These are phyloP conservation scores for Sminthurides aquaticus DNA, from an alignment of 2,888 invertebrate species.

Conservation along the genomic window DNA sequence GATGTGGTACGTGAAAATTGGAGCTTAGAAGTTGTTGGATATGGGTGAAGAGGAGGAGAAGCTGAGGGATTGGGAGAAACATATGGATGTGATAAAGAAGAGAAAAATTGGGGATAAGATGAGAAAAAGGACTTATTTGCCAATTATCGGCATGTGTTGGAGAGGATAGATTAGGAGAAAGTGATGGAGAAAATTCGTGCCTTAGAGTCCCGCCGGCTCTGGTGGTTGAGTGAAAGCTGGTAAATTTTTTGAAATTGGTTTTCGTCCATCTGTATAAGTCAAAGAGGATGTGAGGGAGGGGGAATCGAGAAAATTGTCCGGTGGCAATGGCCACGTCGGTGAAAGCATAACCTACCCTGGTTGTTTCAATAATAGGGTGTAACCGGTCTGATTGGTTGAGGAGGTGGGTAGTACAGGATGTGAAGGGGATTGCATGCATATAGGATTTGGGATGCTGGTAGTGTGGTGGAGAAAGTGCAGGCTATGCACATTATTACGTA, in stretches of 20 bases:
- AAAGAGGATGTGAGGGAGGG: slow-evolving; percentile 7
- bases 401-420: too few relatives aligned
- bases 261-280: slow-evolving; percentile 29
- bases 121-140: slow-evolving; percentile 36
- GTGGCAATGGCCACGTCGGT: too few relatives aligned
- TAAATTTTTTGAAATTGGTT: slow-evolving; percentile 39
- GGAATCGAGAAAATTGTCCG: too few relatives aligned
- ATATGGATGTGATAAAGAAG: slow-evolving; percentile 25
- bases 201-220: slow-evolving; percentile 16
- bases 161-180: slow-evolving; percentile 8
- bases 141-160: slow-evolving; percentile 40
- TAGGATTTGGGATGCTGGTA: too few relatives aligned
- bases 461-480: background rate
- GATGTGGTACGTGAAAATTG: too few relatives aligned
- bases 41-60: too few relatives aligned
- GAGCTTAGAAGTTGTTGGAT: too few relatives aligned
- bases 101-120: slow-evolving; percentile 23
- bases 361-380: too few relatives aligned
- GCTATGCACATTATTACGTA: background rate
- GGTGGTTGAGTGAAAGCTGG: slow-evolving; percentile 20
- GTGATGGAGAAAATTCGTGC: slow-evolving; percentile 2
- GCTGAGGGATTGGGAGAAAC: too few relatives aligned
- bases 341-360: too few relatives aligned
- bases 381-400: too few relatives aligned
- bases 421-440: too few relatives aligned